Percentiles rank a stretch among this genome's conserved stretches.
Evolutionary conservation across 2,797 vertebrate species (phyloP).

Genomic region (Ptychobarbus kaznakovi): DNA sequence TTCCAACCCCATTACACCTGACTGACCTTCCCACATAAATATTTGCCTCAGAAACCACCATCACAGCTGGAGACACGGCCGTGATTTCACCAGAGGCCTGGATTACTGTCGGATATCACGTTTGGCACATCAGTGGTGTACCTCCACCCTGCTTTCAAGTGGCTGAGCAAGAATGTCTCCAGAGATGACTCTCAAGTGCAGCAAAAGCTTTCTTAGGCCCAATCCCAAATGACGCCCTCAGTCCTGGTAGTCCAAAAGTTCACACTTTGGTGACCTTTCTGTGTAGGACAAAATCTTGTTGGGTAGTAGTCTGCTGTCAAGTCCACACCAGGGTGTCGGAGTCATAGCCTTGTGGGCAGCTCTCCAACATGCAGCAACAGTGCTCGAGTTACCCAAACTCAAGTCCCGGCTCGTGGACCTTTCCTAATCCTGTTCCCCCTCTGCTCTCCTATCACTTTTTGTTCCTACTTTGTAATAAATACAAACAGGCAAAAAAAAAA

Average conservation of each 20-base stretch:
- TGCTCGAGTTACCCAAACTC: not conserved
- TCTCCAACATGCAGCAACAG: not conserved
- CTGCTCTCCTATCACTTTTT: not conserved
- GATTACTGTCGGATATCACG: constrained; percentile 46
- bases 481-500: not conserved
- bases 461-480: not conserved
- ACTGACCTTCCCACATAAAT: constrained; percentile 53
- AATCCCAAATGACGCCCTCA: constrained; percentile 21
- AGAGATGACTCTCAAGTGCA: constrained; percentile 31
- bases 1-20: constrained; percentile 52
- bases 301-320: not conserved
- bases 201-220: constrained; percentile 34
- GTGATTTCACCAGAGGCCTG: constrained; percentile 44
- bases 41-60: constrained; percentile 57
- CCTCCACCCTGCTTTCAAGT: constrained; percentile 34
- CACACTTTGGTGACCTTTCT: constrained; percentile 15
- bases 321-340: not conserved
- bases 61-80: constrained; percentile 38
- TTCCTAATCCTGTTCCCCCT: not conserved
- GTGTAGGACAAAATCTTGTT: not conserved
- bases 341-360: not conserved
- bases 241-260: constrained; percentile 11
- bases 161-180: constrained; percentile 37
- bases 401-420: not conserved
- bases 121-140: constrained; percentile 43